Base-by-base conservation (phyloP, 1,140 invertebrate species). In the Drosophila tropicalis region DNA sequence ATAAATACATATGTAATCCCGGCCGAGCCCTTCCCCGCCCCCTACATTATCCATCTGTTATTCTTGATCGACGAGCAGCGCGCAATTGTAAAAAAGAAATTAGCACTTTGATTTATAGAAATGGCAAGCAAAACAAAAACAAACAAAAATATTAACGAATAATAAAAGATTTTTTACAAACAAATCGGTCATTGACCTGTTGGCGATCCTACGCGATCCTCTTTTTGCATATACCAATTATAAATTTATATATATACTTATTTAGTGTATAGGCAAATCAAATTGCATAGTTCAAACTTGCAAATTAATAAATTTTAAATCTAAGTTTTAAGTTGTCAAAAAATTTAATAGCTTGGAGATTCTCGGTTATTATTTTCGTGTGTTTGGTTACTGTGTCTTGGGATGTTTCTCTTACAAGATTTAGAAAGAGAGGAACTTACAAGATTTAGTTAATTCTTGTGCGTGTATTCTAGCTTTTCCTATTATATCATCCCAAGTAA, bases 11-110 rank as follows among this genome's bases (percentile, higher is more conserved):
- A 65, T 76, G 44, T 65, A 73, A 68, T 32, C 51, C 63, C 44
- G 63, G 58, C 62, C 61, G 54, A 36, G 22, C 15, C 36, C 19
- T 25, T 15, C 17, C 25, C 56, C 41, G 9, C 29, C 25, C 56
- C 56, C 55, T 39, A 10, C 36, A 34, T 67, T 67, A 80, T 86
- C 74, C 79, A 78, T 65, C 83, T 86, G 82, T 86, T 83, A 86
- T 87, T 86, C 83, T 77, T 57, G 68, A 76, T 64, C 67, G 82
- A 82, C 79, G 64, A 86, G 67, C 76, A 87, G 83, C 82, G 83
- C 81, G 73, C 69, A 76, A 64, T 57, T 70, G 58, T 62, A 57
- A 47, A 85, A 85, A 68, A 58, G 62, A 68, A 74, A 62, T 67
- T 89, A 72, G 69, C 68, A 62, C 63, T 62, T 51, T 57, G 60